Evolutionary conservation across 2,888 invertebrate genomes (phyloP), one percentile per base, ranked within the genome.

Genomic region (Linyphia triangularis): DNA sequence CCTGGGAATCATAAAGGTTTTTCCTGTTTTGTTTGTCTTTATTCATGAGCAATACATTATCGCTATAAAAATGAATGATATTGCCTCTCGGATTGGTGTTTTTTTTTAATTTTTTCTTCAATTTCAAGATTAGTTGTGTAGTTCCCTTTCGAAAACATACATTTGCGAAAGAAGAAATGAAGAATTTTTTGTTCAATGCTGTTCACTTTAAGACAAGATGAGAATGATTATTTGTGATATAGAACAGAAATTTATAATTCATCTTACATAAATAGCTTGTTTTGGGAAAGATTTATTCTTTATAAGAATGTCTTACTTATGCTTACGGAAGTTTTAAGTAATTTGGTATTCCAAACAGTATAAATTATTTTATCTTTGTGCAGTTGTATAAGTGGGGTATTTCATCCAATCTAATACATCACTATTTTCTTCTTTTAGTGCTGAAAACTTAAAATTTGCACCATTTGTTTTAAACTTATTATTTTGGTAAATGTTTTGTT

Each of bases 61-160:
- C 51, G 69, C 81, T 63, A 81, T 81, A 81, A 81, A 81, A 81
- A 81, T 81, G 81, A 81, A 81, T 81, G 81, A 81, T 81, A 81
- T 59, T 77, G 61, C 59, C 40, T 61, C 77, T 61, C 13, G 63
- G 81, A 81, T 81, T 81, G 67, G 59, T 59, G 61, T 77, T 77
- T 77, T 57, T 81, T 57, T 81, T 65, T 79, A 69, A 51, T 81
- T 69, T 81, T 81, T 79, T 81, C 69, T 69, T 59, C 69, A 81
- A 67, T 77, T 77, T 77, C 77, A 63, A 81, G 69, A 81, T 81
- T 57, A 59, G 81, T 26, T 81, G 81, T 30, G 33, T 51, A 43
- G 33, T 69, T 22, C 59, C 16, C 67, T 69, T 57, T 69, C 57
- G 30, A n/a, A 69, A 81, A 81, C 81, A 69, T 81, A 57, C 61